Conservation (phyloP, 2,888 invertebrate genomes). For the Microplitis manilae region DNA sequence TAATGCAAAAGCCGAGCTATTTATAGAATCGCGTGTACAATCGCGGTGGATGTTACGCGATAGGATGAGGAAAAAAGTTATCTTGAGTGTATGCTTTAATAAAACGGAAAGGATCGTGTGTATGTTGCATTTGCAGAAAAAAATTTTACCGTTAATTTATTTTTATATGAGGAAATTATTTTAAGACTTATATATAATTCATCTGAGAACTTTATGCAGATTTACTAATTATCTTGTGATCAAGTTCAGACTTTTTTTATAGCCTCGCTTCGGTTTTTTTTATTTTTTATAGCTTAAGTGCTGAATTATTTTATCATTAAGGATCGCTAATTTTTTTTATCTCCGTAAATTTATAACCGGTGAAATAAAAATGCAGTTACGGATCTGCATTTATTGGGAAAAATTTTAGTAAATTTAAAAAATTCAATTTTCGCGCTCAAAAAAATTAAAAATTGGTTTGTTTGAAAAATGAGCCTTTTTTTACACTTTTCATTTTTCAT, state of each 20-base stretch:
- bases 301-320: no score
- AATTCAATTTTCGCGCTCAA: no score
- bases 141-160: not conserved
- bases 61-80: constrained; percentile 31
- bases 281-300: no score
- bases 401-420: no score
- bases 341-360: no score
- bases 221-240: not conserved
- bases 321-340: no score
- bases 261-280: not conserved
- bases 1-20: constrained; percentile 32
- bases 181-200: not conserved
- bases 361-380: no score
- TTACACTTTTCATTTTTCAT: no score
- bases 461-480: no score
- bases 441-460: no score
- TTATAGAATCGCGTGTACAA: constrained; percentile 43
- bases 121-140: not conserved
- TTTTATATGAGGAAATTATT: not conserved
- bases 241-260: not conserved
- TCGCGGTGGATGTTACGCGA: constrained; percentile 39
- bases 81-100: constrained; percentile 3
- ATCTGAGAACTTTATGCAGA: not conserved
- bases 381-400: no score
- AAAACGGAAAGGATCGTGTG: not conserved